These are phyloP conservation scores for Thera britannica DNA, from an alignment of 2,888 invertebrate genomes.

Conservation along the genomic window DNA sequence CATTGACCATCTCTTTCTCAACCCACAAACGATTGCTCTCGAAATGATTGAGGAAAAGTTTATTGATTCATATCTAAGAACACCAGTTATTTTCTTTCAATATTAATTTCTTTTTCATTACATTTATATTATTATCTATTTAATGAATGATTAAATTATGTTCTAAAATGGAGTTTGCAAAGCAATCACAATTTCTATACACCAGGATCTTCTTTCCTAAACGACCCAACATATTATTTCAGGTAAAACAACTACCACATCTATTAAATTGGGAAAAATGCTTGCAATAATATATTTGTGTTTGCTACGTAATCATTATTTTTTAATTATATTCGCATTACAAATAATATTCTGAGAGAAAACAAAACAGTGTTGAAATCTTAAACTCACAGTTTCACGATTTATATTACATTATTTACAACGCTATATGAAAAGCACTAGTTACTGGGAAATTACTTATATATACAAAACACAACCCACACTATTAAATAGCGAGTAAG, in stretches of 20 bases:
- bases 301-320: background rate
- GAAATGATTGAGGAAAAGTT: background rate
- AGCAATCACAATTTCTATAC: slow-evolving; percentile 29
- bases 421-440: slow-evolving; percentile 71
- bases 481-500: slow-evolving; percentile 75
- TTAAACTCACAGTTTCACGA: slow-evolving; percentile 25
- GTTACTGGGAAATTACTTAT: slow-evolving; percentile 73
- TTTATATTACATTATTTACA: slow-evolving; percentile 79
- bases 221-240: slow-evolving; percentile 6
- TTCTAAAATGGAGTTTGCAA: slow-evolving; percentile 41
- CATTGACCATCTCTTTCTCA: background rate
- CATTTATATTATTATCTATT: slow-evolving; percentile 52
- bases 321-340: background rate
- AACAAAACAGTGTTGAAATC: slow-evolving; percentile 28
- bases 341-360: slow-evolving; percentile 14
- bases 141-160: slow-evolving; percentile 43
- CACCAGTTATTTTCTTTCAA: slow-evolving; percentile 48
- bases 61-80: slow-evolving; percentile 1
- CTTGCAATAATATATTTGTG: background rate
- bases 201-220: background rate
- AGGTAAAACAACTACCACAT: background rate
- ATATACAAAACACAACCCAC: slow-evolving; percentile 84
- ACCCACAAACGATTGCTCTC: background rate
- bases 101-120: slow-evolving; percentile 50
- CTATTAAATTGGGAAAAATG: slow-evolving; percentile 12